A percentile compares a stretch with the other conserved stretches of the same genome.
Evolutionary conservation across 1,140 invertebrate species (phyloP).

Genomic region (Achroia grisella): DNA sequence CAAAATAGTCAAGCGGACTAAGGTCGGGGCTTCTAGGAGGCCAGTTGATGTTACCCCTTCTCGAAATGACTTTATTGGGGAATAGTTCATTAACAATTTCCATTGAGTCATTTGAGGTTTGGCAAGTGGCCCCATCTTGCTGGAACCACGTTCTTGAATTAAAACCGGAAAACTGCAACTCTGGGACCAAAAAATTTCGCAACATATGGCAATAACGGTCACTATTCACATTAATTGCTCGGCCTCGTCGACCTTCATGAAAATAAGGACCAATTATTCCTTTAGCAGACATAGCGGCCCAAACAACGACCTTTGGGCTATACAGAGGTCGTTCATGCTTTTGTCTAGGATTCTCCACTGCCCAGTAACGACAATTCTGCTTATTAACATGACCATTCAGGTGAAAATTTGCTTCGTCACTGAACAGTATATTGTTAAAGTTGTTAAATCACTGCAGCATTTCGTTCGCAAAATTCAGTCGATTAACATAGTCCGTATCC

Average conservation of each 20-base stretch:
- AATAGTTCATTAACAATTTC: conserved; percentile 11
- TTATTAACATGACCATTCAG: background rate
- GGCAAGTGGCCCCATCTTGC: conserved; percentile 12
- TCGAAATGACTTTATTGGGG: background rate
- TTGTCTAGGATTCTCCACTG: background rate
- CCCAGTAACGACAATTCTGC: conserved; percentile 2
- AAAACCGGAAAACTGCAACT: too few species aligned
- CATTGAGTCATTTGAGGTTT: conserved; percentile 13
- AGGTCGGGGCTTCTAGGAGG: conserved; percentile 7
- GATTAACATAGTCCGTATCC: background rate
- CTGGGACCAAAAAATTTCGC: conserved; percentile 23
- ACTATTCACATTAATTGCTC: conserved; percentile 22
- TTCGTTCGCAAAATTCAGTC: background rate
- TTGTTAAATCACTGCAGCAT: background rate
- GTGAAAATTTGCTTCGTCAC: conserved; percentile 1
- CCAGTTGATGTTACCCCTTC: conserved; percentile 10
- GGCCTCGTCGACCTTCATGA: too few species aligned
- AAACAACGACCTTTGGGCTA: conserved; percentile 31
- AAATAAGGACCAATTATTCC: conserved; percentile 9
- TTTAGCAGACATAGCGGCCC: conserved; percentile 13
- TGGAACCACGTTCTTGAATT: conserved; percentile 10
- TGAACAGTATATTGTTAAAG: background rate
- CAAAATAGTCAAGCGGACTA: background rate
- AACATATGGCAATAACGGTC: conserved; percentile 26
- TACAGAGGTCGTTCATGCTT: conserved; percentile 31